Evolutionary conservation across 2,113 vertebrate genomes (phyloP).

Genomic region (Stigmatopora nigra): DNA sequence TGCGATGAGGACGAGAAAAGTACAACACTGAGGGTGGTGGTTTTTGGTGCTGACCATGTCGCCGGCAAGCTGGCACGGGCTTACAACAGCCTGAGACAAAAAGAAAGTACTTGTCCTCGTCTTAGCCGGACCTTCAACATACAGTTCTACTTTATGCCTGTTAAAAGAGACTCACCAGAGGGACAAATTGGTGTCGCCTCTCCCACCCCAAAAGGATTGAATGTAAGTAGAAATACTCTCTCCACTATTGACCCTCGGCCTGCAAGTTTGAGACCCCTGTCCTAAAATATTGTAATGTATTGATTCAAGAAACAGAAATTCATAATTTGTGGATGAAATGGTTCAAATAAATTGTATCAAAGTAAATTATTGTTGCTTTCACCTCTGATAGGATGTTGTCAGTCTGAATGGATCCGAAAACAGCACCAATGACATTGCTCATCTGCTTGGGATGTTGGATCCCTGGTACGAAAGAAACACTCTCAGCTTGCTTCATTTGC

Average conservation of each 20-base stretch:
- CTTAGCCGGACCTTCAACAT: constrained; percentile 86
- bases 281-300: too few species aligned
- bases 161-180: constrained; percentile 70
- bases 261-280: too few species aligned
- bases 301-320: too few species aligned
- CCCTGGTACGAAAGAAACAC: constrained; percentile 95
- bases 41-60: constrained; percentile 91
- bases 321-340: too few species aligned
- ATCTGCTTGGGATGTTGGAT: constrained; percentile 90
- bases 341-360: neutral
- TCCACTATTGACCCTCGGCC: too few species aligned
- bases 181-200: constrained; percentile 22
- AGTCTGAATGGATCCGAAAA: constrained; percentile 46
- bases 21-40: constrained; percentile 80
- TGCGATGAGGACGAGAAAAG: constrained; percentile 76
- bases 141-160: constrained; percentile 86
- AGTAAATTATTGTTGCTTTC: constrained; percentile 12
- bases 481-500: constrained; percentile 82
- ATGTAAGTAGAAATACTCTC: constrained; percentile 37
- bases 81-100: constrained; percentile 79
- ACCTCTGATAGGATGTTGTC: constrained; percentile 40
- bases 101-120: constrained; percentile 76
- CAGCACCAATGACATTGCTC: constrained; percentile 90
- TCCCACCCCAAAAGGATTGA: constrained; percentile 36
- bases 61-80: constrained; percentile 89